phyloP scores from a whole-genome alignment of 2,113 vertebrate species.

The Nyctereutes procyonoides region DNA sequence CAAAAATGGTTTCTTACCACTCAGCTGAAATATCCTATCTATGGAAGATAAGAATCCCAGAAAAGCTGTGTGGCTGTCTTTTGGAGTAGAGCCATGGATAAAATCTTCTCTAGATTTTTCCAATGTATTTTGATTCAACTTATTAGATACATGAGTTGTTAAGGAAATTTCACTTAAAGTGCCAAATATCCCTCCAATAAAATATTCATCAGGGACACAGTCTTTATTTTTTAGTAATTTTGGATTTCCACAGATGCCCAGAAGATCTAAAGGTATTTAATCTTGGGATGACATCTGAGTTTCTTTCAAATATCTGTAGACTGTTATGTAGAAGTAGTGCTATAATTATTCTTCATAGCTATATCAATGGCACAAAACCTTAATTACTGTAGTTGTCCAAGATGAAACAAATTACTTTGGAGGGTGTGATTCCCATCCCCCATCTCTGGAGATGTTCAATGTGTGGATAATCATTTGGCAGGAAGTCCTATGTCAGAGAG shows the following conservation, averaged over 20 bases:
- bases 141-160: conserved; percentile 42
- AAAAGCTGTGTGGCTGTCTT: not conserved
- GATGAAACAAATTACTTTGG: not conserved
- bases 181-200: not conserved
- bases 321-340: not conserved
- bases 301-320: conserved; percentile 33
- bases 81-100: not conserved
- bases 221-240: conserved; percentile 50
- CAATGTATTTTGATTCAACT: not conserved
- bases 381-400: not conserved
- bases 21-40: not conserved
- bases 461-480: not conserved
- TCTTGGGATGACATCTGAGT: not conserved
- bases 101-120: conserved; percentile 29
- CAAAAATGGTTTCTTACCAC: not conserved
- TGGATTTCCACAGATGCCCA: not conserved
- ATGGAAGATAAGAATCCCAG: not conserved
- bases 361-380: not conserved
- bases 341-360: conserved; percentile 18
- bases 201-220: not conserved
- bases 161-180: conserved; percentile 26
- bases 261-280: conserved; percentile 32
- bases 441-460: not conserved
- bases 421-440: not conserved
- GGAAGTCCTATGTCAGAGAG: not conserved